A percentile compares a stretch with the other conserved stretches of the same genome.
Evolutionary conservation across 2,888 invertebrate genomes (phyloP).

Genomic region (Scaptomyza polygonia): DNA sequence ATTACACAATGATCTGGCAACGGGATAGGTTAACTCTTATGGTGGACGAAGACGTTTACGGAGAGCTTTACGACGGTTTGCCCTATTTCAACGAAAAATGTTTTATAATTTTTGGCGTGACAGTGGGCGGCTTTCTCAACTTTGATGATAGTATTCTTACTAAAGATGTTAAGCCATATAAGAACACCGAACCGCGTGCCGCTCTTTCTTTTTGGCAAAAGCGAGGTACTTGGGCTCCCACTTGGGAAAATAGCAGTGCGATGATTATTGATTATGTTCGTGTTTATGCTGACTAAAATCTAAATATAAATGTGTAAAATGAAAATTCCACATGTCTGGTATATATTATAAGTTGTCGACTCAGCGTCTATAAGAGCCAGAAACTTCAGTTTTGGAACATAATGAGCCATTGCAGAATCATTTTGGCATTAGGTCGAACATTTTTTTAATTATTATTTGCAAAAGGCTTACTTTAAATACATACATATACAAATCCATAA

Average conservation of each 20-base stretch:
- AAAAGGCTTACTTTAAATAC: too few species aligned
- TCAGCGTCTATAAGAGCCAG: too few species aligned
- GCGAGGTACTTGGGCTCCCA: constrained; percentile 87
- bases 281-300: constrained; percentile 74
- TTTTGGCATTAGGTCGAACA: too few species aligned
- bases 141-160: constrained; percentile 86
- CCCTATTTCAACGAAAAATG: constrained; percentile 86
- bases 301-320: background rate
- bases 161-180: constrained; percentile 89
- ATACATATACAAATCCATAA: too few species aligned
- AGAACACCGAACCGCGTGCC: constrained; percentile 88
- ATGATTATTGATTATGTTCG: constrained; percentile 82
- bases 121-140: constrained; percentile 90
- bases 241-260: constrained; percentile 87
- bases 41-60: constrained; percentile 87
- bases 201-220: constrained; percentile 89
- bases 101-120: constrained; percentile 90
- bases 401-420: too few species aligned
- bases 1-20: constrained; percentile 89
- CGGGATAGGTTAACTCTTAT: constrained; percentile 68
- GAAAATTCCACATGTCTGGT: background rate
- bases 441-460: too few species aligned
- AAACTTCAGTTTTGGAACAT: too few species aligned
- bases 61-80: constrained; percentile 82
- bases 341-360: background rate